Percentiles rank a stretch among this genome's conserved stretches.
phyloP scores from a whole-genome alignment of 2,888 invertebrate genomes.

The Tryphoninae sp. region DNA sequence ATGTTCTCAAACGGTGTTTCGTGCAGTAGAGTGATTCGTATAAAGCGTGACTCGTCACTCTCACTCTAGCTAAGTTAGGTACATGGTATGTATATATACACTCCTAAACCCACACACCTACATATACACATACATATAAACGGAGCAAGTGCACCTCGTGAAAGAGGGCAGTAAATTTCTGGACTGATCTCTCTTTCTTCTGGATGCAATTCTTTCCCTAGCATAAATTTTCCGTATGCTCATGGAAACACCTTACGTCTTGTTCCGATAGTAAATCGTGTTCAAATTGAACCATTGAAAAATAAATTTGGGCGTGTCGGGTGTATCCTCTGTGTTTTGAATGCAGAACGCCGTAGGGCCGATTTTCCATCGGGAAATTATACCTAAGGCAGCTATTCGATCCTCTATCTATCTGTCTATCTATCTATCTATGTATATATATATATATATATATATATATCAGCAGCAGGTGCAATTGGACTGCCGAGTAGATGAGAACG shows the following conservation, averaged over 20 bases:
- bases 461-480: conserved; percentile 31
- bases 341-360: neutral
- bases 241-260: too few species aligned
- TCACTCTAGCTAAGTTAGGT: conserved; percentile 46
- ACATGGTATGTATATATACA: neutral
- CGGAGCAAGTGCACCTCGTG: neutral
- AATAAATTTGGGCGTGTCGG: conserved; percentile 1
- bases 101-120: neutral
- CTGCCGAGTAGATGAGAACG: conserved; percentile 12
- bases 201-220: neutral
- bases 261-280: too few species aligned
- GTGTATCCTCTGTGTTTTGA: conserved; percentile 49
- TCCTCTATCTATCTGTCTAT: conserved; percentile 6
- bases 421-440: too few species aligned
- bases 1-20: conserved; percentile 64
- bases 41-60: conserved; percentile 73
- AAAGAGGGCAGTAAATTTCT: neutral
- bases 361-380: conserved; percentile 36
- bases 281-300: too few species aligned
- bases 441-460: too few species aligned
- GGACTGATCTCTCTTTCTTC: neutral
- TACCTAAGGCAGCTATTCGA: conserved; percentile 47
- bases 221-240: too few species aligned
- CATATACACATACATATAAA: neutral
- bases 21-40: conserved; percentile 73